Evolutionary conservation across 2,113 vertebrate species (phyloP).

Genomic region (Lepidothrix coronata): DNA sequence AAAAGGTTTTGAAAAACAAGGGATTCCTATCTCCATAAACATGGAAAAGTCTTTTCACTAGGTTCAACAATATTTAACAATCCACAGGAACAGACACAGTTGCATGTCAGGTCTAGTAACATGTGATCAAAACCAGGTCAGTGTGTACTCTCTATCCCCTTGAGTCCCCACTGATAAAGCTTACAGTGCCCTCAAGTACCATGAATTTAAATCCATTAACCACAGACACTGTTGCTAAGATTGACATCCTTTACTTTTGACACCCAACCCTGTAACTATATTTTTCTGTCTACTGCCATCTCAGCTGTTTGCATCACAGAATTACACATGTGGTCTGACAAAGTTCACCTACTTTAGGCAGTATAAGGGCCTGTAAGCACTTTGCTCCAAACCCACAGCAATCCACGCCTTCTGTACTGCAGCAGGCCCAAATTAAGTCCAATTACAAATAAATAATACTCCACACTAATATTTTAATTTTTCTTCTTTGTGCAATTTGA

Average conservation of each 20-base stretch:
- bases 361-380: fast-evolving
- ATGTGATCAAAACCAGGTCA: background rate
- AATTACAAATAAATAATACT: background rate
- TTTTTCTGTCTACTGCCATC: background rate
- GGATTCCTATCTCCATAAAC: background rate
- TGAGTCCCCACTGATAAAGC: fast-evolving
- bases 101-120: background rate
- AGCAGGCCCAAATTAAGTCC: background rate
- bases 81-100: background rate
- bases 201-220: background rate
- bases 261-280: background rate
- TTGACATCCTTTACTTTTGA: background rate
- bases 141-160: fast-evolving
- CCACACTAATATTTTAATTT: background rate
- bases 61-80: background rate
- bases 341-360: background rate
- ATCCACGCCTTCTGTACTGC: background rate
- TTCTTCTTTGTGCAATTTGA: background rate
- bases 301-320: background rate
- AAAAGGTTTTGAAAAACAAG: background rate
- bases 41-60: background rate
- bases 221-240: background rate
- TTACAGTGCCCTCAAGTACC: background rate
- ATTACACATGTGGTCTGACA: background rate
- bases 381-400: background rate